Evolutionary conservation across 2,888 invertebrate species (phyloP).

Genomic region (Trachelus tabidus): DNA sequence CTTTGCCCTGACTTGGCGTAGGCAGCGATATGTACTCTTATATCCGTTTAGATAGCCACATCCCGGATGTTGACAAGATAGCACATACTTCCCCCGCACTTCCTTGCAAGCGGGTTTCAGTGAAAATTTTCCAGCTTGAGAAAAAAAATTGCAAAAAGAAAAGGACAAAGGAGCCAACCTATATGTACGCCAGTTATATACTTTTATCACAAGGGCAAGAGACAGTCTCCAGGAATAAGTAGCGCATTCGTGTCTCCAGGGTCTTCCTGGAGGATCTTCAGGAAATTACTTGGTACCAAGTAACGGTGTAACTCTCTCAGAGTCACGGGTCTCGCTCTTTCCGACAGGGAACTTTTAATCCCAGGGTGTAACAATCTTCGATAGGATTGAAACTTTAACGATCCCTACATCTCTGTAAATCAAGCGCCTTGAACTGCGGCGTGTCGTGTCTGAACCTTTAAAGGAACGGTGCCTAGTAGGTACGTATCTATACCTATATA

Average conservation of each 20-base stretch:
- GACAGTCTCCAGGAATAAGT: neutral
- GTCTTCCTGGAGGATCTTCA: neutral
- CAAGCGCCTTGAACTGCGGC: conserved; percentile 9
- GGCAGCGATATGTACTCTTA: conserved; percentile 49
- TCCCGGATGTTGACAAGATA: conserved; percentile 61
- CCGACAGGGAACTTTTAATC: conserved; percentile 19
- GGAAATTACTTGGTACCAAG: neutral
- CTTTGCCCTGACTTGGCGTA: conserved; percentile 38
- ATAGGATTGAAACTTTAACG: conserved; percentile 24
- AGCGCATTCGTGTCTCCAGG: neutral
- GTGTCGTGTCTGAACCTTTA: neutral
- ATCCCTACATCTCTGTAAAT: conserved; percentile 15
- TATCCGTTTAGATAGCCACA: conserved; percentile 60
- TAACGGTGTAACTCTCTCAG: neutral
- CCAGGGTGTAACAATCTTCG: conserved; percentile 5
- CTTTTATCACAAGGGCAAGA: neutral
- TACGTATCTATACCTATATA: neutral
- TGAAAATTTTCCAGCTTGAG: neutral
- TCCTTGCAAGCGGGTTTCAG: conserved; percentile 40
- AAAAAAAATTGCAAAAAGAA: neutral
- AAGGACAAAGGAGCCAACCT: neutral
- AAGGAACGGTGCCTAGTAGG: neutral
- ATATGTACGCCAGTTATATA: neutral
- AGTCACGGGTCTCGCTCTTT: neutral
- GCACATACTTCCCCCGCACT: conserved; percentile 59